Conservation (phyloP, 2,797 vertebrate genomes). For the Orientallactaga sibirica region DNA sequence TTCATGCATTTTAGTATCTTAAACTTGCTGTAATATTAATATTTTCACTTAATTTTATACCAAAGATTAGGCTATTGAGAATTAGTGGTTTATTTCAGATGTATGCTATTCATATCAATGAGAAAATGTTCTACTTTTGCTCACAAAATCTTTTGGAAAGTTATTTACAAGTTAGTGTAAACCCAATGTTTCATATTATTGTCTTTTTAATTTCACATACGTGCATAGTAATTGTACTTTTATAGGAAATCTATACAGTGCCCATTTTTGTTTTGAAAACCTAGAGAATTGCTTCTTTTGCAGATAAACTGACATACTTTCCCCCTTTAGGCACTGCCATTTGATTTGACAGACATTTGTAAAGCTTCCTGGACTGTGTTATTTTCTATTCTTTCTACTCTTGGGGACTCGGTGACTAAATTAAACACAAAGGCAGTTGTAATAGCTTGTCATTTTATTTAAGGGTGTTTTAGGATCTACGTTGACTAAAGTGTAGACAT, state of each 20-base stretch:
- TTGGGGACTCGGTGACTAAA: conserved; percentile 31
- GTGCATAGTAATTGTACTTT: background rate
- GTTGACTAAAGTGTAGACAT: conserved; percentile 5
- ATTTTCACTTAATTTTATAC: conserved; percentile 58
- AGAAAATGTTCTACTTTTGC: conserved; percentile 8
- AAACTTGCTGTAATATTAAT: background rate
- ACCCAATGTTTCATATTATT: conserved; percentile 37
- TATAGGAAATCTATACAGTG: background rate
- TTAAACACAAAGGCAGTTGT: conserved; percentile 23
- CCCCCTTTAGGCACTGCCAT: background rate
- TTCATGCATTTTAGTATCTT: background rate
- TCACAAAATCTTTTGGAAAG: conserved; percentile 21
- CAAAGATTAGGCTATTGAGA: background rate
- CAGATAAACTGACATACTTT: background rate
- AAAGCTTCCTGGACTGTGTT: conserved; percentile 22
- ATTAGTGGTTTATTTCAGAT: conserved; percentile 12
- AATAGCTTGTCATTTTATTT: conserved; percentile 35
- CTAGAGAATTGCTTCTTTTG: conserved; percentile 26
- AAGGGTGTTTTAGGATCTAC: background rate
- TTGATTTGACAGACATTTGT: conserved; percentile 7
- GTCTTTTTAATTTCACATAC: conserved; percentile 8
- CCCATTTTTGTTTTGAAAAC: conserved; percentile 37
- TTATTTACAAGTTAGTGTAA: conserved; percentile 31
- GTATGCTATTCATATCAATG: background rate
- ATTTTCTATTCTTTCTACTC: background rate